Evolutionary conservation across 2,113 vertebrate species (phyloP).

Genomic region (Rattus norvegicus): GRCr8 NC_086039.1:68550501-68551000

Average conservation of each 20-base stretch:
- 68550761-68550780: not conserved
- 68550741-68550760: not conserved
- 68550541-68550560: not conserved
- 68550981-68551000: not conserved
- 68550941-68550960: not conserved
- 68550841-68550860: not conserved
- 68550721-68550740: not conserved
- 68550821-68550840: not conserved
- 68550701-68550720: not conserved
- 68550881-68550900: not conserved
- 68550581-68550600: not conserved
- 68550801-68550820: not conserved
- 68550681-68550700: not conserved
- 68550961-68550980: not conserved
- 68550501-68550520: not conserved
- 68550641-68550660: not conserved
- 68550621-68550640: not conserved
- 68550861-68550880: not conserved
- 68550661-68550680: not conserved
- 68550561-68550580: conserved; percentile 3
- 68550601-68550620: not conserved
- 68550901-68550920: not conserved
- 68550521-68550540: not conserved
- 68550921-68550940: not conserved
- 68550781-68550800: not conserved